Evolutionary conservation across 2,888 invertebrate species (phyloP), one percentile per base, ranked within the genome.

Genomic region (Dolomedes plantarius): DNA sequence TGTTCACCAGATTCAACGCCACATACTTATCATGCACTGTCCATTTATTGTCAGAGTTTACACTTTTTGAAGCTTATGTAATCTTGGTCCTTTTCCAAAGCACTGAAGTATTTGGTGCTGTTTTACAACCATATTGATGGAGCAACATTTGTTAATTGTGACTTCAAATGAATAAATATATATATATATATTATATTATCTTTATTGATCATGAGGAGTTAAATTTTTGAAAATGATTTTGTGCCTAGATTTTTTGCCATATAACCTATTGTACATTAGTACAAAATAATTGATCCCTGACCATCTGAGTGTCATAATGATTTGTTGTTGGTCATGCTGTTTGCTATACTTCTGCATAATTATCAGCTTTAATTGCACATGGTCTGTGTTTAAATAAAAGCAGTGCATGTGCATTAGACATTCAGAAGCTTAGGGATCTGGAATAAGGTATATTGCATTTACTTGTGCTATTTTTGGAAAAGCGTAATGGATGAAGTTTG

Each of bases 381-480:
- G 71, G 27, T 28, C 62, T 72, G 31, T 67, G 67, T 72, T 72
- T 32, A 69, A 71, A 76, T 76, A 65, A 77, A 76, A 73, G 77
- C 77, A 76, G 50, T 71, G 76, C 68, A 65, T 73, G 71, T 73
- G 65, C 77, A 72, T 56, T 77, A 67, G 83, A 85, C 77, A 79
- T 74, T 80, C 86, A 86, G 80, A 75, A 75, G 69, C 41, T 74
- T 32, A 13, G 74, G 86, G 86, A 82, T 78, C 80, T 73, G 77
- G 79, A 79, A 74, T 74, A 77, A 86, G 80, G 82, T 88, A 88
- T 88, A 88, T 79, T 86, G 88, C 88, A 88, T 88, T 88, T 88
- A 88, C 88, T 88, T 88, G 88, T 88, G 79, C 88, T 88, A 88
- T 88, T 88, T 88, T 88, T 88, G 88, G 88, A 88, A 88, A 82